Base-by-base conservation (phyloP, 2,113 vertebrate species). In the Melanerpes aurifrons region DNA sequence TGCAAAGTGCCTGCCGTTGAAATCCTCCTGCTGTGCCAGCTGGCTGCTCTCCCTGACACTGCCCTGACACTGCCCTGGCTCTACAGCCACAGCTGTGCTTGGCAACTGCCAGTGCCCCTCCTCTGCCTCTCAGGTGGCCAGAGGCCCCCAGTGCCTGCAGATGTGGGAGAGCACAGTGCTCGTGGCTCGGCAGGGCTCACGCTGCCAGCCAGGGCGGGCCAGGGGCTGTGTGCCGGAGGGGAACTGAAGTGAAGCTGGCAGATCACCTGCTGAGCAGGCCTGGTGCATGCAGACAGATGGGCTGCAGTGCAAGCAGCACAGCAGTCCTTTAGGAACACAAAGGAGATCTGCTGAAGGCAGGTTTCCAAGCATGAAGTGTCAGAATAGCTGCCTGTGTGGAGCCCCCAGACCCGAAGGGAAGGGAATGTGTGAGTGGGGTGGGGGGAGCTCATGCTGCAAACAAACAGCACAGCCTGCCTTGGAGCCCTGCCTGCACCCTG, bases 211-310 rank as follows among this genome's bases (percentile, higher is more conserved):
- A 32, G 63, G 53, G 71, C 71, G 79, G 47, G 63, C 61, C 47
- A 82, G 32, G 45, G 15, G 9, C 37, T 82, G 64, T 76, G 68
- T 93, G 92, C 80, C 82, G 31, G 1, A 48, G 26, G 32, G 85
- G 77, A 93, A 90, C 64, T 15, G 48, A 67, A 68, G 69, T 58
- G 69, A 69, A 74, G 62, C 64, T 94, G 80, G 86, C 95, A 94
- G 91, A 96, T 96, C 94, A 96, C 95, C 96, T 96, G 97, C 93
- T 87, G 82, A 84, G 69, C 31, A 86, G 95, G 96, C 96, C 57
- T 8, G 5, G 31, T 77, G 97, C 96, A 97, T 82, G 32, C 81
- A 80, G 81, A 81, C 96, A 96, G 95, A 96, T 96, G 96, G 95
- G 40, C 78, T 62, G 69, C 74, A 87, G 69, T 11, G 25, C 48